Base-by-base conservation (phyloP, 30 jellyfish, hydroid and myxozoan genomes). In the Turritopsis dohrnii region DNA sequence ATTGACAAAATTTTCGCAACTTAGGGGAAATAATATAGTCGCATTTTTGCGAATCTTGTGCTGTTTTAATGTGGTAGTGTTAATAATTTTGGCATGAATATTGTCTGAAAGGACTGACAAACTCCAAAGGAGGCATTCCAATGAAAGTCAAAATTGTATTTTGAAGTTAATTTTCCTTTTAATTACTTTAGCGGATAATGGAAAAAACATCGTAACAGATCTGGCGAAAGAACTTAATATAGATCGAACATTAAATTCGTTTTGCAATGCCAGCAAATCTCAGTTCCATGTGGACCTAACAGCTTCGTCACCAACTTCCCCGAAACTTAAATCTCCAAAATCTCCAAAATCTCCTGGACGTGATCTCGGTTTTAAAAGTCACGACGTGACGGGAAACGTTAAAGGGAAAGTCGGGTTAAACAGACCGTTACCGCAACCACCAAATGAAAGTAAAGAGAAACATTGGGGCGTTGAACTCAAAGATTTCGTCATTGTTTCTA, bases 401-500 rank as follows among this genome's bases (percentile, higher is more conserved):
- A 24, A n/a, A n/a, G n/a, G 65, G 13, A 74, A 24, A 30, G 16
- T 26, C 9, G 54, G 65, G 41, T 74, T 29, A 60, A 19, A 26
- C 19, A 29, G 83, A n/a, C 65, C 83, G 16, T 74, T 74, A 30
- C 83, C 65, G 16, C 20, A 13, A 7, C 83, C 83, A 7, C 54
- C 83, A 29, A 9, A 7, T 30, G 18, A 72, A 4, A 74, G 13
- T 13, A 27, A 74, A 23, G 23, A 17, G 13, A 27, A 74, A 26
- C 26, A 23, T 74, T 21, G 28, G 23, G 65, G 24, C 16, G 21
- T n/a, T 74, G 65, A 74, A n/a, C 41, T 74, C 53, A 27, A 74
- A 30, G 83, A 30, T 74, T 74, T 74, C 65, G 83, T 74, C 19
- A 29, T 74, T 21, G 83, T 74, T 21, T 74, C 83, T 16, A 74